Evolutionary conservation across 1,140 invertebrate species (phyloP), one percentile per base, ranked within the genome.

Genomic region (Micrasema minimum): DNA sequence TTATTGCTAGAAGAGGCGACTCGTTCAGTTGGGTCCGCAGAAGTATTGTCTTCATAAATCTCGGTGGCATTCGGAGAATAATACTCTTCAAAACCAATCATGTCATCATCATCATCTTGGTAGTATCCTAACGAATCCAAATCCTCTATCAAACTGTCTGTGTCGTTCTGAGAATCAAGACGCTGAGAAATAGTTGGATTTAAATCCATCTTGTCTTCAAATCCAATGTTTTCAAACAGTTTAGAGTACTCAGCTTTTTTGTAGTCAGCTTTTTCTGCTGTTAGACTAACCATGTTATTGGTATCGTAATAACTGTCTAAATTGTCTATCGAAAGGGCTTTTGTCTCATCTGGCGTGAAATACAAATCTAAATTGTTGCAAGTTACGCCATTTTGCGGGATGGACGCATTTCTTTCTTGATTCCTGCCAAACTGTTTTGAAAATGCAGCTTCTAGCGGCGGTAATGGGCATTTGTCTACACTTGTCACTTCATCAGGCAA

Each of bases 361-460:
- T 77, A 77, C 46, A 76, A 76, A 68, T 81, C 80, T 35, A 77
- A 69, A 45, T 78, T 80, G 69, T 77, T 80, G 57, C 71, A 71
- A 3, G 68, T 72, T 0, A 65, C 57, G 7, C 72, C 72, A 22
- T 68, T 72, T 38, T 70, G 62, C 12, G 72, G 72, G 20, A 76
- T 72, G 18, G 75, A 72, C 0, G 75, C 71, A 37, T 76, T 57
- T 66, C 61, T 61, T 46, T 67, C 62, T 12, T 67, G 26, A 35
- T 78, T 82, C 69, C 80, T 82, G 50, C 80, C 80, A 62, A 82
- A 83, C 5, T 80, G 78, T 66, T 83, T 85, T 2, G 83, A 81
- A 76, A 85, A 84, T 6, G 79, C 83, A n/a, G 82, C 83, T 50
- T 85, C 83, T 57, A 85, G 80, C 0, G 83, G 81, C 2, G 83